A percentile compares a stretch with the other conserved stretches of the same genome.
These are phyloP conservation scores for Myiotriccus ornatus DNA, from an alignment of 2,797 vertebrate genomes.

Conservation along the genomic window DNA sequence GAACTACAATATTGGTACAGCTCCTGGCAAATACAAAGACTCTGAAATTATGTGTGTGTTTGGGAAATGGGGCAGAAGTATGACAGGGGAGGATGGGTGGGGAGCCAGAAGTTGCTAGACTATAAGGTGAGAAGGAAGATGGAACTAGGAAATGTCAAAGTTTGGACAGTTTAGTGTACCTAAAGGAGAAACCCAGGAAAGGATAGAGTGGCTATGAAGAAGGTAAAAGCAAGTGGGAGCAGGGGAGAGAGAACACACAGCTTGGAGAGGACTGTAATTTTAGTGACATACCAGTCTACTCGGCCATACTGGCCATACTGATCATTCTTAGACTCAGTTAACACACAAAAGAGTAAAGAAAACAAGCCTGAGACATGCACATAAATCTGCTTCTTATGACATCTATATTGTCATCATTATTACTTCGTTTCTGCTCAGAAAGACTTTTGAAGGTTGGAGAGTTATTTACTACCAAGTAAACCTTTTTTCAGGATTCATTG, in stretches of 20 bases:
- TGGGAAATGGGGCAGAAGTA: accelerated
- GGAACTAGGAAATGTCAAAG: neutral
- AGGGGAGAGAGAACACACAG: neutral
- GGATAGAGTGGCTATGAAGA: neutral
- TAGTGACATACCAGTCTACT: neutral
- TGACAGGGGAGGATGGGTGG: neutral
- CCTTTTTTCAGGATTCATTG: neutral
- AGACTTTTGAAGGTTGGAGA: neutral
- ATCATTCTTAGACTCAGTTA: neutral
- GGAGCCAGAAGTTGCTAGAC: neutral
- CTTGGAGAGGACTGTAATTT: neutral
- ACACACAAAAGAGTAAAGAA: neutral
- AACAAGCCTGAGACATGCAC: neutral
- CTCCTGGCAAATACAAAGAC: neutral
- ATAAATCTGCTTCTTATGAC: neutral
- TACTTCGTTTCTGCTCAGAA: neutral
- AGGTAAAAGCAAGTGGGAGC: neutral
- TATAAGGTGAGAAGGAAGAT: neutral
- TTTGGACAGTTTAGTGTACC: neutral
- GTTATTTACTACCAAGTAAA: neutral
- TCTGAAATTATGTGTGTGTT: neutral
- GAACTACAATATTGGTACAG: neutral
- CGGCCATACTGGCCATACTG: too few species aligned
- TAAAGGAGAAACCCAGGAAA: neutral
- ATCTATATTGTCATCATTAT: neutral